phyloP scores from a whole-genome alignment of 2,113 vertebrate species.

The Chloebia gouldiae region DNA sequence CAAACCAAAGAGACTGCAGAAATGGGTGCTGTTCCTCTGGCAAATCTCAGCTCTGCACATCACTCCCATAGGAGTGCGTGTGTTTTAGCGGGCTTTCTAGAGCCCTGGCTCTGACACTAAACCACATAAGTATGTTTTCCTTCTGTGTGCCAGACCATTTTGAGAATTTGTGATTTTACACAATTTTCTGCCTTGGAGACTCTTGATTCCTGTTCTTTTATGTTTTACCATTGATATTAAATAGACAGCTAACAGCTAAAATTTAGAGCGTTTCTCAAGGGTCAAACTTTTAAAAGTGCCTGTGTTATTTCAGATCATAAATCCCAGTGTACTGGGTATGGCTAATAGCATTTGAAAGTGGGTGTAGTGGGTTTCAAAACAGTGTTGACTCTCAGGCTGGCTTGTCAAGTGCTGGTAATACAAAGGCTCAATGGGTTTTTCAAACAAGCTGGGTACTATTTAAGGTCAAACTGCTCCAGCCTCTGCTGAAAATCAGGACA shows the following conservation, averaged over 20 bases:
- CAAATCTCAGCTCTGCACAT: background rate
- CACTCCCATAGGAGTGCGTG: rapidly evolving
- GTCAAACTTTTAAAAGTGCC: background rate
- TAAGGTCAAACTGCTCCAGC: background rate
- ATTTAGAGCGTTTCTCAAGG: background rate
- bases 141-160: constrained; percentile 18
- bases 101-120: constrained; percentile 20
- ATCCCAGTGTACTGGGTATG: background rate
- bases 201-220: constrained; percentile 16
- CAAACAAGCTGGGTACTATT: background rate
- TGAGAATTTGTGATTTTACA: constrained; percentile 41
- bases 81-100: background rate
- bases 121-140: background rate
- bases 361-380: background rate
- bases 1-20: background rate
- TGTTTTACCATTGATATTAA: constrained; percentile 6
- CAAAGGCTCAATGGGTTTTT: background rate
- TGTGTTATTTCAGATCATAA: background rate
- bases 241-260: constrained; percentile 13
- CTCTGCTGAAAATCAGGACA: background rate
- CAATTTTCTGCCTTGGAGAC: background rate
- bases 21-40: constrained; percentile 16
- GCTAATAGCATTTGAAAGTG: background rate
- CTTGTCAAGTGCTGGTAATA: background rate
- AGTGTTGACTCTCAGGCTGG: background rate